Base-by-base conservation (phyloP, 53 echinoderm and acorn worm species). In the Astropecten irregularis region DNA sequence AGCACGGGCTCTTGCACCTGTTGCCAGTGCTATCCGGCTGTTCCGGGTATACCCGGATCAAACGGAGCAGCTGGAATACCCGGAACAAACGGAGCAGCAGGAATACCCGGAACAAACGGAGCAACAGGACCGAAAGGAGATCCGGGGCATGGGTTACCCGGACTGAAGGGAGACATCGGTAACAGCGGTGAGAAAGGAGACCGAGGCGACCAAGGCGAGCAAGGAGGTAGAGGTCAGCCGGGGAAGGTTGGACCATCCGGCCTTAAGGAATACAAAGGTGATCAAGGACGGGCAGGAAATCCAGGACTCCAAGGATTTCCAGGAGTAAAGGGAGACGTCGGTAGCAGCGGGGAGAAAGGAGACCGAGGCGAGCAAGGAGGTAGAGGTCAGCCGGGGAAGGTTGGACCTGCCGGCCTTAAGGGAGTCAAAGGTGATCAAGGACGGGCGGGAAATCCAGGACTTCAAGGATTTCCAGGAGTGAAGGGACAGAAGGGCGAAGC, bases 141-240 rank as follows among this genome's bases (percentile, higher is more conserved):
- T 46, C 47, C 47, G 47, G 47, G 47, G 14, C 47, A 11, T 19
- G 54, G 54, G 4, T 19, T 54, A 8, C 50, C 71, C 4, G 71
- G 71, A 19, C 26, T 15, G 7, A 74, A 74, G 27, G 76, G 76
- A 35, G 56, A 74, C 0, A 53, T n/a, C 4, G 76, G 76, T 27
- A 36, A n/a, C n/a, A n/a, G n/a, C n/a, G n/a, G n/a, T 63, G 64
- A 4, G 9, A 11, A 11, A 18, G 49, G 49, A 49, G 11, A 13
- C 11, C 49, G 11, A 13, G 49, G 49, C 11, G 18, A 49, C 18
- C 11, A 18, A 13, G 18, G 11, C 18, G 18, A 49, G 18, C 11
- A 18, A 49, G 49, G 18, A 49, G 18, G 18, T 11, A 18, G 49
- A 13, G 49, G 18, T 49, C 49, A 49, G 11, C n/a, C n/a, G n/a